Evolutionary conservation across 2,113 vertebrate genomes (phyloP).

Genomic region (Struthio camelus): DNA sequence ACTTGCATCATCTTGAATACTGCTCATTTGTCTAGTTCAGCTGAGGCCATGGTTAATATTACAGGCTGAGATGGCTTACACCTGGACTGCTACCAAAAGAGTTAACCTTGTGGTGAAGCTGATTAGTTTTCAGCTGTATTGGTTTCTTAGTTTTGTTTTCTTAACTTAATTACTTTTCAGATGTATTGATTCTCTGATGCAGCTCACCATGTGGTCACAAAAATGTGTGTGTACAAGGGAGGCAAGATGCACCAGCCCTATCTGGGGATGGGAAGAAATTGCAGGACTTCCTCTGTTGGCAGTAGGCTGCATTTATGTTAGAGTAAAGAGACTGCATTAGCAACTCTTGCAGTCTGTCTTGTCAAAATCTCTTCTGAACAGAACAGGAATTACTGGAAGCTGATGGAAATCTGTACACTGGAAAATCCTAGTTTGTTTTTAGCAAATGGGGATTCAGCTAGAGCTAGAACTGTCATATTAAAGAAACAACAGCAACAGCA

Average conservation of each 20-base stretch:
- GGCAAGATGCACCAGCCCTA: not conserved
- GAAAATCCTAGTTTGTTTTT: not conserved
- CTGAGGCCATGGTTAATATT: slow-evolving; percentile 22
- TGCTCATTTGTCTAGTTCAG: slow-evolving; percentile 34
- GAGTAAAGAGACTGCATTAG: not conserved
- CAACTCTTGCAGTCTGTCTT: not conserved
- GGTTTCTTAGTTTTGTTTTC: not conserved
- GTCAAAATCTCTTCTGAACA: not conserved
- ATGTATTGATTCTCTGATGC: not conserved
- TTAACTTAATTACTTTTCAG: not conserved
- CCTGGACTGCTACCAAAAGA: not conserved
- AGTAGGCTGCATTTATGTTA: not conserved
- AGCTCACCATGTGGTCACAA: not conserved
- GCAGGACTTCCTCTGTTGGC: not conserved
- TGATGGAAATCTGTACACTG: not conserved
- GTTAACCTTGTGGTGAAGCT: slow-evolving; percentile 18
- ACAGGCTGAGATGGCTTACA: not conserved
- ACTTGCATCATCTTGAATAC: not conserved
- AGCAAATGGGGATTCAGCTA: not conserved
- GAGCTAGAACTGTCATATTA: not conserved
- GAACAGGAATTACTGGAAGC: not conserved
- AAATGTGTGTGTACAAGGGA: not conserved
- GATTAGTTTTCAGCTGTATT: not conserved
- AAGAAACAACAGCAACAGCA: not conserved
- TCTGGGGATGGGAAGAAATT: not conserved